Evolutionary conservation across 2,113 vertebrate species (phyloP).

Genomic region (Thalassoma bifasciatum): DNA sequence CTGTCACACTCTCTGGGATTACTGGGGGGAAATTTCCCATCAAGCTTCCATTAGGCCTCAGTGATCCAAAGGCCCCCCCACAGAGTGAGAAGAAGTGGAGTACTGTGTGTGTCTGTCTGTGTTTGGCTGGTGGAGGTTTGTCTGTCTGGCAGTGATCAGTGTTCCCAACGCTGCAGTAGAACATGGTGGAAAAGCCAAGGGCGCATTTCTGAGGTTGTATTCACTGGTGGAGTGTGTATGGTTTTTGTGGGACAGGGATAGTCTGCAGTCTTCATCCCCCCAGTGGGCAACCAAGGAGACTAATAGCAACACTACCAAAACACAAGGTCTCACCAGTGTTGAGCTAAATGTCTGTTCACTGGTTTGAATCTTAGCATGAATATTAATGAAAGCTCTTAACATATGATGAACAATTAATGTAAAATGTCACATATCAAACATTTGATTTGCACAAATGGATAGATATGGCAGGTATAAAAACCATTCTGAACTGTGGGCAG

Average conservation of each 20-base stretch:
- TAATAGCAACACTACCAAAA: not conserved
- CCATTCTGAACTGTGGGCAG: too few species aligned
- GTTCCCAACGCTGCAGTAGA: conserved; percentile 11
- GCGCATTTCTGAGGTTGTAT: conserved; percentile 14
- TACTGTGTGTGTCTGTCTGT: conserved; percentile 27
- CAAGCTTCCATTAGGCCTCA: conserved; percentile 44
- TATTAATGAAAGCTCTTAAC: too few species aligned
- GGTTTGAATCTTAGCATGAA: too few species aligned
- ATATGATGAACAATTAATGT: too few species aligned
- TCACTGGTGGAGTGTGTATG: conserved; percentile 16
- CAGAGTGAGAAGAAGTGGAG: conserved; percentile 51
- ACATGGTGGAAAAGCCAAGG: conserved; percentile 1
- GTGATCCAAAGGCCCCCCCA: conserved; percentile 66
- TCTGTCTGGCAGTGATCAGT: conserved; percentile 27
- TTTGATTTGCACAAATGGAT: too few species aligned
- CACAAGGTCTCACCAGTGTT: too few species aligned
- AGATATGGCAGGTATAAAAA: too few species aligned
- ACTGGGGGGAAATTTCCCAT: conserved; percentile 40
- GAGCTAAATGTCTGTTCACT: too few species aligned
- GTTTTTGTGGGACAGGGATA: not conserved
- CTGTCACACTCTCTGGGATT: conserved; percentile 44
- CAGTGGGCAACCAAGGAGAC: not conserved
- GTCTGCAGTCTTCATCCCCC: not conserved
- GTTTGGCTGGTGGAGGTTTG: conserved; percentile 15
- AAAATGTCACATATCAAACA: too few species aligned